phyloP scores from a whole-genome alignment of 2,113 vertebrate species.

The Rhinolophus sinicus region DNA sequence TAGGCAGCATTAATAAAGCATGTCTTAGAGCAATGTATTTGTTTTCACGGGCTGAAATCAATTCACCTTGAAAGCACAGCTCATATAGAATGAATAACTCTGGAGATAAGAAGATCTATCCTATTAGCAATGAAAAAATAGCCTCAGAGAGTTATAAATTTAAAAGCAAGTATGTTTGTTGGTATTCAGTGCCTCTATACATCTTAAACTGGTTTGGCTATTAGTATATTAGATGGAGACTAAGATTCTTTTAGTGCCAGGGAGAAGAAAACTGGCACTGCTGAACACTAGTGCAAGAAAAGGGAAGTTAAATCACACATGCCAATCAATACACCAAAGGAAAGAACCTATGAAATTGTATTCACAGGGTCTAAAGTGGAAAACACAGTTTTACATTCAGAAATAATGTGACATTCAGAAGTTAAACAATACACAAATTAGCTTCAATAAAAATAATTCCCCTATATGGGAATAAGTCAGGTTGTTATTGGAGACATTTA shows the following conservation, averaged over 20 bases:
- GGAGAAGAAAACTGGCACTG: background rate
- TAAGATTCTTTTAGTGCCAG: background rate
- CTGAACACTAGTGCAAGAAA: background rate
- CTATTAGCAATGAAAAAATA: constrained; percentile 73
- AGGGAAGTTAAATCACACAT: background rate
- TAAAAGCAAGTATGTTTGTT: constrained; percentile 53
- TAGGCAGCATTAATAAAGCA: constrained; percentile 79
- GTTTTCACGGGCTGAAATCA: constrained; percentile 80
- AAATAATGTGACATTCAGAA: background rate
- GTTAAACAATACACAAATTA: background rate
- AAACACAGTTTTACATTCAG: background rate
- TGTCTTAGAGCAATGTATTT: constrained; percentile 82
- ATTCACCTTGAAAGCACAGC: constrained; percentile 83
- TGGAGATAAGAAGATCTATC: constrained; percentile 70
- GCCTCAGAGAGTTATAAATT: constrained; percentile 61
- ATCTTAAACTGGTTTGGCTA: background rate
- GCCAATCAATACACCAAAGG: background rate
- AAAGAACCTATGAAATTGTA: background rate
- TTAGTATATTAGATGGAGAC: background rate
- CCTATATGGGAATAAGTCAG: background rate
- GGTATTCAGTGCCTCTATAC: background rate
- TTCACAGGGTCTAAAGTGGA: background rate
- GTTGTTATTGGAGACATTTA: background rate
- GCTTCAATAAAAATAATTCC: background rate
- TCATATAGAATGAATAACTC: constrained; percentile 79